Conservation (phyloP, 2,797 vertebrate species). For the Astyanax mexicanus region DNA sequence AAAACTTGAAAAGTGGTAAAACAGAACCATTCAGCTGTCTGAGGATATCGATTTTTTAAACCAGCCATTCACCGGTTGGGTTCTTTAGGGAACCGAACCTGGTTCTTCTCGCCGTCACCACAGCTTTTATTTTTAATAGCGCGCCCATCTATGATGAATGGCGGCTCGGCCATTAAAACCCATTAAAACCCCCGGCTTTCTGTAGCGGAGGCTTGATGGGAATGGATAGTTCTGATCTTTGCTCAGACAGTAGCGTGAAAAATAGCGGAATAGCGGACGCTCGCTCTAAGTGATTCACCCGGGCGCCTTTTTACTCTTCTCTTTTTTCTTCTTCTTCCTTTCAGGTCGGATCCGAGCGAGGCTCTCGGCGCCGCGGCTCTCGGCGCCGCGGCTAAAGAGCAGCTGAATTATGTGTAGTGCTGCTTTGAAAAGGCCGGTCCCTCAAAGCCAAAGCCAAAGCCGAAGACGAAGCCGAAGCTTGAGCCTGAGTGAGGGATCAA, state of each 20-base stretch:
- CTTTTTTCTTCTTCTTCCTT: constrained; percentile 1
- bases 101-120: not conserved
- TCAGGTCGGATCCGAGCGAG: not conserved
- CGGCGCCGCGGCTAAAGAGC: constrained; percentile 35
- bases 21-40: too few relatives aligned
- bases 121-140: not conserved
- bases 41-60: too few relatives aligned
- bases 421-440: constrained; percentile 24
- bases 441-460: constrained; percentile 18
- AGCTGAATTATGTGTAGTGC: constrained; percentile 41
- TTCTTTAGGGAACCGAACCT: not conserved
- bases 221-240: constrained; percentile 52
- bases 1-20: too few relatives aligned
- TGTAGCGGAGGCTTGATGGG: constrained; percentile 45
- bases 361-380: constrained; percentile 12
- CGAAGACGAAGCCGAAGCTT: not conserved
- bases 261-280: constrained; percentile 39
- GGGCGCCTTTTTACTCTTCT: not conserved
- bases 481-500: not conserved
- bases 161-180: constrained; percentile 53
- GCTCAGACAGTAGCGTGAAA: constrained; percentile 48
- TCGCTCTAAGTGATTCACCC: constrained; percentile 47
- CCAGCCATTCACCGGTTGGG: not conserved
- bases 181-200: constrained; percentile 51
- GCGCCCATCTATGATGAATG: constrained; percentile 35